phyloP scores from a whole-genome alignment of 1,140 invertebrate genomes.

The Mycetomoellerius zeteki region DNA sequence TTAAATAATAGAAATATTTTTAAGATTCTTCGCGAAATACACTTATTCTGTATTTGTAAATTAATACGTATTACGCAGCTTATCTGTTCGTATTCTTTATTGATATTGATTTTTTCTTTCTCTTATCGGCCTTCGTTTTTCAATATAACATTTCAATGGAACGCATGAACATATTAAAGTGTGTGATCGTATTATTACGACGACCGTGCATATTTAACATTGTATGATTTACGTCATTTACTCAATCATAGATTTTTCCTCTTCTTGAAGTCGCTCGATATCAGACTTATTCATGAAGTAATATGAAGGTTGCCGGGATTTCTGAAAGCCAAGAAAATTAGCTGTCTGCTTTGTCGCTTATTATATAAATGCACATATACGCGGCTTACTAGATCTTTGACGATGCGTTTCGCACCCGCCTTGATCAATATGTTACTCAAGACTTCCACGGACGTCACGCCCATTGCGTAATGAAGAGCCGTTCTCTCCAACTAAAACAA shows the following conservation, averaged over 20 bases:
- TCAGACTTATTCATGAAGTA: conserved; percentile 97
- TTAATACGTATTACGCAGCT: conserved; percentile 11
- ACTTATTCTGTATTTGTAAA: conserved; percentile 14
- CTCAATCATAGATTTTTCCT: conserved; percentile 89
- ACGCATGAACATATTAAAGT: conserved; percentile 8
- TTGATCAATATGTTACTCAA: conserved; percentile 93
- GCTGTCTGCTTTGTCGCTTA: neutral
- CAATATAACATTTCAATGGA: conserved; percentile 8
- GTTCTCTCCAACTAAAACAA: conserved; percentile 93
- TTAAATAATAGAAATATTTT: neutral
- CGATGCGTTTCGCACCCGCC: conserved; percentile 92
- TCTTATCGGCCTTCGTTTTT: neutral
- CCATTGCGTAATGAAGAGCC: conserved; percentile 96
- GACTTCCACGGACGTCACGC: conserved; percentile 93
- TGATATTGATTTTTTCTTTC: neutral
- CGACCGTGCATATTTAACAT: conserved; percentile 19
- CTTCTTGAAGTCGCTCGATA: conserved; percentile 93
- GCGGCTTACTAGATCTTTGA: conserved; percentile 91
- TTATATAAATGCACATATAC: neutral
- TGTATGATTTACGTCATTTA: conserved; percentile 47
- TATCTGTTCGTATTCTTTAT: neutral
- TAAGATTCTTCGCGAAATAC: neutral
- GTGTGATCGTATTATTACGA: neutral
- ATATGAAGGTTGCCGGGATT: conserved; percentile 95
- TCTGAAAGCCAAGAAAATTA: conserved; percentile 83